Percentiles rank a stretch among this genome's conserved stretches.
phyloP scores from a whole-genome alignment of 2,797 vertebrate species.

The Liasis olivaceus region DNA sequence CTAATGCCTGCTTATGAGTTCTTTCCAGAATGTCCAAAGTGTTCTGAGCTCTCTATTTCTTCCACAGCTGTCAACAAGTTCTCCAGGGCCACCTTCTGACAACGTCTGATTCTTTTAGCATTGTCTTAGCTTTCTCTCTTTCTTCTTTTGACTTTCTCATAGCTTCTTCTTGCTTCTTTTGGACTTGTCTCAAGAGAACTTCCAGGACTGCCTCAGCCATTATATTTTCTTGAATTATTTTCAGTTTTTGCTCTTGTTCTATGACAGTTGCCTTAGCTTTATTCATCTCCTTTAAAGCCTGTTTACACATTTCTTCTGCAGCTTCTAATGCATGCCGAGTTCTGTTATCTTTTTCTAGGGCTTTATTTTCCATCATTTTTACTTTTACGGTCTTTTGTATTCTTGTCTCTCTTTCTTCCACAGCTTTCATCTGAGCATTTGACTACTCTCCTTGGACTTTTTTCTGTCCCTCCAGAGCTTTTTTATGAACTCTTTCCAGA shows the following conservation, averaged over 20 bases:
- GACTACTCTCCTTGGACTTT: slow-evolving; percentile 16
- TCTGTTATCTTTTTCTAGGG: not conserved
- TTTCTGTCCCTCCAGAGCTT: slow-evolving; percentile 11
- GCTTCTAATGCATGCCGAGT: not conserved
- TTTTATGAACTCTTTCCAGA: slow-evolving; percentile 16
- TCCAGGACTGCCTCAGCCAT: not conserved
- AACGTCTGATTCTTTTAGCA: not conserved
- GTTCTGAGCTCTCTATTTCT: not conserved
- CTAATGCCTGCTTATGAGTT: not conserved
- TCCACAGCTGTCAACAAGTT: not conserved
- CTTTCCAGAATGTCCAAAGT: not conserved
- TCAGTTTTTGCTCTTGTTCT: no score
- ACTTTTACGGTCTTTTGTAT: not conserved
- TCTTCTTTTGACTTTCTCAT: not conserved
- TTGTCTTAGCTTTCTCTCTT: not conserved
- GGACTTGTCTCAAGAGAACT: not conserved
- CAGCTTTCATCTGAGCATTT: not conserved
- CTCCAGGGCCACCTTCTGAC: no score
- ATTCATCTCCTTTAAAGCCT: no score
- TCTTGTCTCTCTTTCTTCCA: no score
- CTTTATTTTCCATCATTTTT: not conserved
- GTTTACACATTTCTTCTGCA: not conserved
- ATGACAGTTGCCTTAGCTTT: no score
- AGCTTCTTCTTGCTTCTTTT: no score
- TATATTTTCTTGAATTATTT: not conserved